Conservation (phyloP, 2,113 vertebrate species). For the Oncorhynchus tshawytscha region DNA sequence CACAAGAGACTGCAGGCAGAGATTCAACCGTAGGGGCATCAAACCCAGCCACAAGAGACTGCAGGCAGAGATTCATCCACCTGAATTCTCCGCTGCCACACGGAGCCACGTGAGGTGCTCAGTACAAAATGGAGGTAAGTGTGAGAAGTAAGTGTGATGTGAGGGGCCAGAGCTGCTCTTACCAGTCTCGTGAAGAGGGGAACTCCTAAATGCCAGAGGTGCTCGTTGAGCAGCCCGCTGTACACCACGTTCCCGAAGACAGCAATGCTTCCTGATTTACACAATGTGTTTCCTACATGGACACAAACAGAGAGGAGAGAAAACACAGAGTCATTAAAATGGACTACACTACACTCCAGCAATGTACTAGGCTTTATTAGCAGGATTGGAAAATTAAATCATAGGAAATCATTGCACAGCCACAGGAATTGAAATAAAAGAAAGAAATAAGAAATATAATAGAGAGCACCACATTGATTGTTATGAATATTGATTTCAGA, state of each 20-base stretch:
- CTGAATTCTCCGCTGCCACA: conserved; percentile 33
- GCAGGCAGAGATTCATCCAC: conserved; percentile 33
- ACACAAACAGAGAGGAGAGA: conserved; percentile 33
- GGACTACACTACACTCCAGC: conserved; percentile 16
- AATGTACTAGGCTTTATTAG: neutral
- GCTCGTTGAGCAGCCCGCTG: conserved; percentile 70
- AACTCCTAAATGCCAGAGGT: conserved; percentile 72
- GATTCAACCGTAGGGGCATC: conserved; percentile 42
- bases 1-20: conserved; percentile 30
- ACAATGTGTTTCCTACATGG: conserved; percentile 68
- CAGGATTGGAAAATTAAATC: conserved; percentile 38
- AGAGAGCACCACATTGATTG: conserved; percentile 55
- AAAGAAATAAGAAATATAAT: conserved; percentile 39
- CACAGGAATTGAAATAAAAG: no score
- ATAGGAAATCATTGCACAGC: conserved; percentile 53
- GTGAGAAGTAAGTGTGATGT: conserved; percentile 46
- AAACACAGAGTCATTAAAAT: conserved; percentile 35
- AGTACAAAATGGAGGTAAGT: conserved; percentile 47
- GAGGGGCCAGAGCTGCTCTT: conserved; percentile 45
- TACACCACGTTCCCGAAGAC: conserved; percentile 74
- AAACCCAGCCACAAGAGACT: conserved; percentile 35
- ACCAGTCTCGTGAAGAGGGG: conserved; percentile 76
- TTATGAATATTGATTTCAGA: conserved; percentile 55
- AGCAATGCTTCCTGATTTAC: conserved; percentile 71
- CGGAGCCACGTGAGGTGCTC: conserved; percentile 9